Percentiles rank a stretch among this genome's conserved stretches.
phyloP scores from a whole-genome alignment of 2,888 invertebrate species.

The Cylindroiulus punctatus region DNA sequence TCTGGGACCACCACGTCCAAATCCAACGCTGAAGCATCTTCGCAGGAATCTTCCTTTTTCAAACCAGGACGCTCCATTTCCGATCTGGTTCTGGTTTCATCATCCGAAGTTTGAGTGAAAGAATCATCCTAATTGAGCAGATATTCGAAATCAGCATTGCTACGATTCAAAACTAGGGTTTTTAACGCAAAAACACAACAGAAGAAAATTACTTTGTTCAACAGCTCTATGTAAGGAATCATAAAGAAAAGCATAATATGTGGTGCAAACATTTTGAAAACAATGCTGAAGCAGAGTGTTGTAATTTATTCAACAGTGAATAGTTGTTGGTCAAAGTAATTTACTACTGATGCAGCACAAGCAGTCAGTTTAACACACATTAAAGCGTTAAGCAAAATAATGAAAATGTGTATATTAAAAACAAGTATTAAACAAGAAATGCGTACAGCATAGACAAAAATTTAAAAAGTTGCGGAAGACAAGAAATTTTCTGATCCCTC shows the following conservation, averaged over 20 bases:
- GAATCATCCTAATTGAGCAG: slow-evolving; percentile 3
- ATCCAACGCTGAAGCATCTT: slow-evolving; percentile 1
- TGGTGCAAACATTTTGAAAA: background rate
- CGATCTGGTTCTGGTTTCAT: background rate
- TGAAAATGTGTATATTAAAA: background rate
- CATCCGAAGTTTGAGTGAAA: background rate
- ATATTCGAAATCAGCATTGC: background rate
- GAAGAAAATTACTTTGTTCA: background rate
- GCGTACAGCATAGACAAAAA: background rate
- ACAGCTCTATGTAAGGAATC: background rate
- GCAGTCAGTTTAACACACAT: background rate
- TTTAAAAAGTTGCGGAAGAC: background rate
- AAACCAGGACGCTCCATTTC: background rate
- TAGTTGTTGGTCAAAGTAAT: background rate
- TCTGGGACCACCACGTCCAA: background rate
- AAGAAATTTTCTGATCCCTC: background rate
- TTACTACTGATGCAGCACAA: background rate
- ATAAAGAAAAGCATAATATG: too few relatives aligned
- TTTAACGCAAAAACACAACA: background rate
- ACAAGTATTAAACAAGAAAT: background rate
- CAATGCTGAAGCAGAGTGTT: background rate
- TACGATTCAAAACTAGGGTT: background rate
- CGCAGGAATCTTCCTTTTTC: slow-evolving; percentile 23
- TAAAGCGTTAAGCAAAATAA: background rate
- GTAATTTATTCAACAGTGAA: background rate